Evolutionary conservation across 2,113 vertebrate species (phyloP).

Genomic region (Equus przewalskii): DNA sequence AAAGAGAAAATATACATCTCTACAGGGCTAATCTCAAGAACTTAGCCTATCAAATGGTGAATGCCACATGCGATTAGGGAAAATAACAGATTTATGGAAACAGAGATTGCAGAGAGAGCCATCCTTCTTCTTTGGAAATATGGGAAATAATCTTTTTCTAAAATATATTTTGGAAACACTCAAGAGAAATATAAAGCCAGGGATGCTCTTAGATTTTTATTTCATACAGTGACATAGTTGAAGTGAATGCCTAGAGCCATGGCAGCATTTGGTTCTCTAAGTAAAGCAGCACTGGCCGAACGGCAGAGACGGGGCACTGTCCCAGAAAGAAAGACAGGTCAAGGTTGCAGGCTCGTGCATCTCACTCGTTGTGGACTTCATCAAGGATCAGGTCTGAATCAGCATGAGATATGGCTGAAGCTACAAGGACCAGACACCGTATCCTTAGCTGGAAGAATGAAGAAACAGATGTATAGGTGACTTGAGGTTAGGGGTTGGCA

Average conservation of each 20-base stretch:
- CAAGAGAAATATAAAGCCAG: neutral
- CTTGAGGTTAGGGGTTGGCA: neutral
- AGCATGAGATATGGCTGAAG: neutral
- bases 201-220: neutral
- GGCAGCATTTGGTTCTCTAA: neutral
- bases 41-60: neutral
- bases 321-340: neutral
- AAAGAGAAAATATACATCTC: neutral
- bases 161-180: neutral
- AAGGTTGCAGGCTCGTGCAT: neutral
- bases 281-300: neutral
- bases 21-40: neutral
- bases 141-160: neutral
- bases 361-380: neutral
- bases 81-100: neutral
- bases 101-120: neutral
- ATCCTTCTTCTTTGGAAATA: neutral
- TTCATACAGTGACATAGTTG: neutral
- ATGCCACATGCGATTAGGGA: neutral
- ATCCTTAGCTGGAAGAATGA: neutral
- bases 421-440: neutral
- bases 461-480: neutral
- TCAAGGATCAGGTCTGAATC: neutral
- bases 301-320: neutral
- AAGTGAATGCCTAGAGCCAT: neutral